Evolutionary conservation across 2,797 vertebrate species (phyloP), one percentile per base, ranked within the genome.

Genomic region (Melanotaenia pygmaea): DNA sequence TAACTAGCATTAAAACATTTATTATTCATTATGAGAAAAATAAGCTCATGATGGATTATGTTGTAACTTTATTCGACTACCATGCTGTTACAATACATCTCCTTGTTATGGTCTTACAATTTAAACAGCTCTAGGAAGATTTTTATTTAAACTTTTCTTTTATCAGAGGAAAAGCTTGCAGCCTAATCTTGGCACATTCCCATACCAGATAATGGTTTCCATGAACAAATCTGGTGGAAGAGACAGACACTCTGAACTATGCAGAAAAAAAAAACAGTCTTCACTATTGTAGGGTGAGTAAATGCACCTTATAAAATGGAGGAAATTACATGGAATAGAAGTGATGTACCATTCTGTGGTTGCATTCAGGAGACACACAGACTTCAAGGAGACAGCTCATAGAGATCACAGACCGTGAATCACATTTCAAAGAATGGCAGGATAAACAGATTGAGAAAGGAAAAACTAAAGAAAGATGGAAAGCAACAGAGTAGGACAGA

Each of bases 301-400:
- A 92, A 93, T 83, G 90, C 85, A 92, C 89, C 89, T 92, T 90
- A 91, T 92, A 90, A 91, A 94, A 92, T 70, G 80, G 88, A 91
- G 87, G 86, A 92, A 93, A 93, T 91, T 92, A 92, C 85, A 90
- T 90, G 86, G 89, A 89, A 91, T 89, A 86, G 87, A 90, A 90
- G 85, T 87, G 91, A 93, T 89, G 88, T 88, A 88, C 85, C 81
- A 82, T 85, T 89, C 88, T 90, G 92, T 79, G 89, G 90, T 88
- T 32, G 43, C 68, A 70, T 82, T 86, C 79, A 80, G 84, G 89
- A 89, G 88, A 89, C 80, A 79, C 62, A 58, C 85, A 92, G 89
- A 92, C 92, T 90, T 89, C 79, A 91, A 88, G 90, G 89, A 90
- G 88, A 88, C 88, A 85, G 80, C 82, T 79, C 76, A 71, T 53